Conservation (phyloP, 2,113 vertebrate species). For the Phoxinus phoxinus region DNA sequence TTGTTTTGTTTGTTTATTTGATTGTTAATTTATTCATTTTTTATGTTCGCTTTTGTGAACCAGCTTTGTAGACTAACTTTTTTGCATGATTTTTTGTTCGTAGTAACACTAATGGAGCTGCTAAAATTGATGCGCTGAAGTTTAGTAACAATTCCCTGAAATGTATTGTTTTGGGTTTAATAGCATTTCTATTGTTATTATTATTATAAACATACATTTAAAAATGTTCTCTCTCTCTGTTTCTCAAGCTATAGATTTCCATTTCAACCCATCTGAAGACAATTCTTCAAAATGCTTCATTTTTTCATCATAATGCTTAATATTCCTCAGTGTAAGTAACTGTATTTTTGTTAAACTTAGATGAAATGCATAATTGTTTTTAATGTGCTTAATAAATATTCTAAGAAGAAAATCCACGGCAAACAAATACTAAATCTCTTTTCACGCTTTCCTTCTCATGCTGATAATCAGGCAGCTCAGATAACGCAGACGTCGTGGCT, state of each 20-base stretch:
- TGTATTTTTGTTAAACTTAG: not conserved
- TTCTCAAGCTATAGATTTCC: not conserved
- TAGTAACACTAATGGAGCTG: not conserved
- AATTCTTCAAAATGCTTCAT: not conserved
- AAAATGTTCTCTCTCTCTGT: not conserved
- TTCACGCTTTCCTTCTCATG: not conserved
- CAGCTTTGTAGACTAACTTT: not conserved
- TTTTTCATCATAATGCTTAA: not conserved
- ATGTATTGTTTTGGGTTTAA: not conserved
- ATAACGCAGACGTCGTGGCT: not conserved
- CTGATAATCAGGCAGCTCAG: not conserved
- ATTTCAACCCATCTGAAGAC: not conserved
- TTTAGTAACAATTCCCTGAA: not conserved
- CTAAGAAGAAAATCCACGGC: not conserved
- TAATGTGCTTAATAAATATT: not conserved
- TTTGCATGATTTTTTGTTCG: not conserved
- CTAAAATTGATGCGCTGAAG: not conserved
- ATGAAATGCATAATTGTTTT: not conserved
- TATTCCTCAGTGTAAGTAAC: conserved; percentile 4
- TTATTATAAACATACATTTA: not conserved
- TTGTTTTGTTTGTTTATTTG: not conserved
- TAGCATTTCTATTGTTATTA: not conserved
- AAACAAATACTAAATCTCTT: not conserved
- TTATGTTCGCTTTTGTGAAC: not conserved
- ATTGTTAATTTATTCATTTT: not conserved